Conservation (phyloP, 1,140 invertebrate species). For the Lasioglossum baleicum region DNA sequence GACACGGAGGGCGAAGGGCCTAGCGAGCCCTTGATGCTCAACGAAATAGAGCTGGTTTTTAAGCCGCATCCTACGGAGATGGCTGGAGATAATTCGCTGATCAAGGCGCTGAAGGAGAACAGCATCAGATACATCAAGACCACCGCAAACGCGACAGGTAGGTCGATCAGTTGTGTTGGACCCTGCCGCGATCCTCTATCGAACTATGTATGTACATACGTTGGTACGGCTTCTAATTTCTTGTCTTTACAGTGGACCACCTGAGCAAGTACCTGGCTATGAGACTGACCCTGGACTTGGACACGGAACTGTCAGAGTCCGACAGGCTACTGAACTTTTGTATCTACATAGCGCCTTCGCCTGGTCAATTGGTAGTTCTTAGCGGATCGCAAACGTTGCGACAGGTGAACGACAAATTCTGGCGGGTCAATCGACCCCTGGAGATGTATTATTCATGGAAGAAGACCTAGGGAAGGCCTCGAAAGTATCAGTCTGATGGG, state of each 20-base stretch:
- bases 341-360: constrained; percentile 93
- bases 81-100: constrained; percentile 90
- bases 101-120: constrained; percentile 90
- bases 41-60: constrained; percentile 97
- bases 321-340: constrained; percentile 89
- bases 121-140: constrained; percentile 95
- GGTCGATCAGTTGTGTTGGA: constrained; percentile 16
- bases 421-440: constrained; percentile 95
- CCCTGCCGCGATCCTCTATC: too few relatives aligned
- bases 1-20: constrained; percentile 89
- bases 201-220: too few relatives aligned
- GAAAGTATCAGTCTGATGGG: constrained; percentile 63
- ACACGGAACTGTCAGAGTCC: constrained; percentile 88
- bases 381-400: constrained; percentile 93
- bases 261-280: constrained; percentile 97
- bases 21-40: constrained; percentile 86
- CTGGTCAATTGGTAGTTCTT: constrained; percentile 90
- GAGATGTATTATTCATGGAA: constrained; percentile 98
- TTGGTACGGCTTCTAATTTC: too few relatives aligned
- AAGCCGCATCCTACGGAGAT: constrained; percentile 97
- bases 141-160: constrained; percentile 96
- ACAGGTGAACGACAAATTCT: constrained; percentile 96
- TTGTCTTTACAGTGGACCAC: constrained; percentile 90
- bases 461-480: constrained; percentile 84
- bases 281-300: constrained; percentile 92